Base-by-base conservation (phyloP, 2,797 vertebrate genomes). In the Dallia pectoralis region DNA sequence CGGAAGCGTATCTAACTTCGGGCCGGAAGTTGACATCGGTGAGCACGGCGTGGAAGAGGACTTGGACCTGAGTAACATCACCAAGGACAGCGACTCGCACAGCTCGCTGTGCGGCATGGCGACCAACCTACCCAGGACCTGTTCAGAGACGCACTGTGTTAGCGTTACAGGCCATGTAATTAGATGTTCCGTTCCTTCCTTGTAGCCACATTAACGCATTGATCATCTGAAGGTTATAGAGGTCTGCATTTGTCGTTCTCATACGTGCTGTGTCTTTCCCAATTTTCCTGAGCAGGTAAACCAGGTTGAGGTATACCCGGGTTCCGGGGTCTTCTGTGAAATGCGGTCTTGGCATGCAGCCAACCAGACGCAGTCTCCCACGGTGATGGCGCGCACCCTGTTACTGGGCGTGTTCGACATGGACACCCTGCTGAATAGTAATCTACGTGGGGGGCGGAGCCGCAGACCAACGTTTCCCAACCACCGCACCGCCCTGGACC, bases 401-500 rank as follows among this genome's bases (percentile, higher is more conserved):
- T 72, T 90, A 62, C 69, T 91, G 61, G 88, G 87, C 0, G 85
- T 88, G 71, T 91, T 91, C 48, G 87, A 91, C 71, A 89, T 87
- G 87, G 84, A 87, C 76, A 90, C 89, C 0, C 79, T 90, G 77
- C 83, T 91, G 81, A 88, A 85, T 77, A 90, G 87, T 67, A 90
- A 90, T 77, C 84, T 91, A 65, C 66, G 88, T 27, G 87, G 87
- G 0, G 88, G 86, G 29, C 81, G 86, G 74, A 91, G 88, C 68
- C 79, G 84, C 1, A 81, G 89, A 19, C 84, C 88, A 0, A 80
- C 84, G 62, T 91, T 81, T 66, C 83, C 87, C 15, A 79, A 87
- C 1, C 88, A 89, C 16, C 83, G 81, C 44, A 84, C 73, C 8
- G 88, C 86, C 0, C 82, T 89, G 2, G 86, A 90, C 70, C 88